These are phyloP conservation scores for Myiotriccus ornatus DNA, from an alignment of 2,797 vertebrate species.

Conservation along the genomic window DNA sequence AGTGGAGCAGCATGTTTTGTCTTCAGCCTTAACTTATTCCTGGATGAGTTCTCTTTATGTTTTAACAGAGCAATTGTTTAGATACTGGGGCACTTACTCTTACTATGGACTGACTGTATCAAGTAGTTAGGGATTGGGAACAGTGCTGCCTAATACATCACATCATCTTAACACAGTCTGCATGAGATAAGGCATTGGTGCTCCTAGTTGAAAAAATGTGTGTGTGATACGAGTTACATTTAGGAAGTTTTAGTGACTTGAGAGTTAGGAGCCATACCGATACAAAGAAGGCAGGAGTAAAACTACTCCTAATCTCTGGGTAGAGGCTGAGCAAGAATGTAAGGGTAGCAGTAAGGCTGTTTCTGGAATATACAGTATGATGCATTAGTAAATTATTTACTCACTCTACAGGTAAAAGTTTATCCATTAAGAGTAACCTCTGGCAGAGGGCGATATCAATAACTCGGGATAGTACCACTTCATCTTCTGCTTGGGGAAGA, in stretches of 20 bases:
- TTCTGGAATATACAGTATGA: constrained; percentile 17
- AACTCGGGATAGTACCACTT: neutral
- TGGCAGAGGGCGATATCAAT: neutral
- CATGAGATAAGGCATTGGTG: neutral
- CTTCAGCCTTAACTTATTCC: constrained; percentile 39
- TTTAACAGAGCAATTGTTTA: constrained; percentile 33
- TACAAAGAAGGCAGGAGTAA: neutral
- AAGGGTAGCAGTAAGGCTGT: neutral
- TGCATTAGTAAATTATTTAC: constrained; percentile 68
- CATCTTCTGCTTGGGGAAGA: neutral
- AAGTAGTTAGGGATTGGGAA: neutral
- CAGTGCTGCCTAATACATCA: neutral
- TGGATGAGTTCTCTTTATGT: neutral
- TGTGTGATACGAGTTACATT: neutral
- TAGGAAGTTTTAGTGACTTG: neutral
- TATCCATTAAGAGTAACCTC: constrained; percentile 16
- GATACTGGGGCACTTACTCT: neutral
- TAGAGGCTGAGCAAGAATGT: neutral
- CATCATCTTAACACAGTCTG: neutral
- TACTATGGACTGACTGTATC: neutral
- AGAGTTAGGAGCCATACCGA: neutral
- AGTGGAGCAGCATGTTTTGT: constrained; percentile 51
- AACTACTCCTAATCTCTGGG: neutral
- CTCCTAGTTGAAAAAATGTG: neutral
- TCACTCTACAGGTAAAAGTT: constrained; percentile 2